Evolutionary conservation across 2,888 invertebrate genomes (phyloP).

Genomic region (Philereme transversata): DNA sequence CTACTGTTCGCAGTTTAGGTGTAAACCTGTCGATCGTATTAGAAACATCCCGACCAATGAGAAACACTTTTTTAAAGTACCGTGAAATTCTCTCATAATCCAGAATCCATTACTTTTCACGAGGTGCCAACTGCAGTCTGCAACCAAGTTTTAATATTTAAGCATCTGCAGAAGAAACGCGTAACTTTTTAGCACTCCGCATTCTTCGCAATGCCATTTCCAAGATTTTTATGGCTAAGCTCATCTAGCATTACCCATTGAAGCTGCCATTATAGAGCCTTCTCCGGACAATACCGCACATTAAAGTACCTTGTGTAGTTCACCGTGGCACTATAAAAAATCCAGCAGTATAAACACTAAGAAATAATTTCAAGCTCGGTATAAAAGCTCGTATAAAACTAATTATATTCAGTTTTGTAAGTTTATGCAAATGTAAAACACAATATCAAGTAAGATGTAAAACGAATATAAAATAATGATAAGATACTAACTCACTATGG

Average conservation of each 20-base stretch:
- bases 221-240: constrained; percentile 34
- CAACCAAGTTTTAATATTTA: constrained; percentile 12
- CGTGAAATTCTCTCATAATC: too few species aligned
- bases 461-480: too few species aligned
- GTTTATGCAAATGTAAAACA: too few species aligned
- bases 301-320: constrained; percentile 29
- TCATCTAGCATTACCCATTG: constrained; percentile 62
- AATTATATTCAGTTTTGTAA: too few species aligned
- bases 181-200: constrained; percentile 3
- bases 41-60: too few species aligned
- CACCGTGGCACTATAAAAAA: constrained; percentile 8
- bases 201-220: constrained; percentile 33
- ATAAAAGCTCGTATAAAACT: too few species aligned
- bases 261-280: constrained; percentile 59
- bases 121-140: constrained; percentile 1
- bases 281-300: constrained; percentile 60
- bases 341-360: neutral
- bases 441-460: too few species aligned
- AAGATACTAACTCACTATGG: too few species aligned
- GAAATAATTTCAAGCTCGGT: neutral
- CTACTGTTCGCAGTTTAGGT: too few species aligned
- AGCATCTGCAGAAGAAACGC: constrained; percentile 6
- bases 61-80: too few species aligned
- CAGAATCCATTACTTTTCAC: neutral
- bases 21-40: too few species aligned